Percentiles rank a stretch among this genome's conserved stretches.
Evolutionary conservation across 2,888 invertebrate species (phyloP).

Genomic region (Hololepta plana): DNA sequence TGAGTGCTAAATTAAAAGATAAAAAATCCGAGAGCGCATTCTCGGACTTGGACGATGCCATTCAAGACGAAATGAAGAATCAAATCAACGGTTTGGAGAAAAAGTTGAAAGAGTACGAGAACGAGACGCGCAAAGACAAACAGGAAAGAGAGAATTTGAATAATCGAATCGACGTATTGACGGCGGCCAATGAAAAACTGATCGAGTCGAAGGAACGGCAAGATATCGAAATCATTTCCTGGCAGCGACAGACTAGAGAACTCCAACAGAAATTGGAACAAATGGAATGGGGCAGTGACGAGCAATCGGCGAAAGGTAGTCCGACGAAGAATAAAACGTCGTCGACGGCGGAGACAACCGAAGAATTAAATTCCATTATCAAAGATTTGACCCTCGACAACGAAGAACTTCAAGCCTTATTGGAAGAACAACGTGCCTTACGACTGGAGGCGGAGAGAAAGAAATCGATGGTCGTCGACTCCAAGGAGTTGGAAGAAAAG

Average conservation of each 20-base stretch:
- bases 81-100: slow-evolving; percentile 50
- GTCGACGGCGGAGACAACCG: slow-evolving; percentile 20
- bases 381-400: slow-evolving; percentile 41
- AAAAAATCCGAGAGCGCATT: slow-evolving; percentile 24
- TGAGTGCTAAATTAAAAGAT: slow-evolving; percentile 29
- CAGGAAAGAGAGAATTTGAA: slow-evolving; percentile 47
- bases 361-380: slow-evolving; percentile 33
- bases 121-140: slow-evolving; percentile 39
- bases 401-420: slow-evolving; percentile 36
- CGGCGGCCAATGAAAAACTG: slow-evolving; percentile 57
- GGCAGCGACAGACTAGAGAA: slow-evolving; percentile 53
- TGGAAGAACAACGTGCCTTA: slow-evolving; percentile 32
- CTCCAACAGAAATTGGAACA: slow-evolving; percentile 44
- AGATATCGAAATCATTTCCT: slow-evolving; percentile 55
- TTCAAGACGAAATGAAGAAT: slow-evolving; percentile 61
- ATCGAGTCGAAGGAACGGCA: slow-evolving; percentile 63
- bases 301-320: slow-evolving; percentile 10
- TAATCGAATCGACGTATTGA: slow-evolving; percentile 56
- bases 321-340: slow-evolving; percentile 3
- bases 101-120: slow-evolving; percentile 36
- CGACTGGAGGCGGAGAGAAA: slow-evolving; percentile 19
- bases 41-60: slow-evolving; percentile 53
- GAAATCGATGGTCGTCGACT: slow-evolving; percentile 10
- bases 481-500: slow-evolving; percentile 1
- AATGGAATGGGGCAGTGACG: slow-evolving; percentile 31